Base-by-base conservation (phyloP, 2,113 vertebrate genomes). In the Sitta europaea region DNA sequence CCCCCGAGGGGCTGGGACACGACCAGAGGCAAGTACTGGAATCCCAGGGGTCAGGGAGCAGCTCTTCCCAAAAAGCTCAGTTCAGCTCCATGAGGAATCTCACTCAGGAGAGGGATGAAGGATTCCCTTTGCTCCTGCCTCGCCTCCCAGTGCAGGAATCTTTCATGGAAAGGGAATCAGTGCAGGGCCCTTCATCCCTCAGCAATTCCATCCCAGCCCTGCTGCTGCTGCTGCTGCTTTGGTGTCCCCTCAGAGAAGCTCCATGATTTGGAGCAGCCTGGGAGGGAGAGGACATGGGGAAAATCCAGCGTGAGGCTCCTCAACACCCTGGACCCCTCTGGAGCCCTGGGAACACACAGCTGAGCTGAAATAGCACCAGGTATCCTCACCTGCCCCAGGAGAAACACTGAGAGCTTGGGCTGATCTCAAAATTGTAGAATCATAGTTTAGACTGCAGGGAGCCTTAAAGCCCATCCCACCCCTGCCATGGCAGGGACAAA, bases 21-120 rank as follows among this genome's bases (percentile, higher is more conserved):
- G 58, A 45, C 31, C 15, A 9, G 67, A 18, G 67, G 54, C 58
- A 54, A 58, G 79, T 45, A 33, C 10, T 22, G 57, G n/a, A 53
- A 86, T 86, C 92, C 50, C 74, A 80, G 47, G 71, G 62, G 45
- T 59, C 90, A 57, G 61, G 28, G 73, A 81, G 50, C 65, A 16
- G 23, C 18, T 14, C 67, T 65, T 28, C 63, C 75, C 71, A 16
- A 47, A 86, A 67, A 92, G 31, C 68, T 84, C 58, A 21, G 36
- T 9, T 77, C 14, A 3, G 20, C 62, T 86, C 5, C 86, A 47
- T 0, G 0, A 59, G 75, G 31, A 66, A 77, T 2, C 7, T 22
- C 15, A 12, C 15, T 48, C 28, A 23, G 72, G 55, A 86, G 29
- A 63, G 17, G 31, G n/a, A 22, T 51, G 17, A 42, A 54, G 51